These are phyloP conservation scores for Sthenelais limicola DNA, from an alignment of 2,888 invertebrate genomes.

Conservation along the genomic window DNA sequence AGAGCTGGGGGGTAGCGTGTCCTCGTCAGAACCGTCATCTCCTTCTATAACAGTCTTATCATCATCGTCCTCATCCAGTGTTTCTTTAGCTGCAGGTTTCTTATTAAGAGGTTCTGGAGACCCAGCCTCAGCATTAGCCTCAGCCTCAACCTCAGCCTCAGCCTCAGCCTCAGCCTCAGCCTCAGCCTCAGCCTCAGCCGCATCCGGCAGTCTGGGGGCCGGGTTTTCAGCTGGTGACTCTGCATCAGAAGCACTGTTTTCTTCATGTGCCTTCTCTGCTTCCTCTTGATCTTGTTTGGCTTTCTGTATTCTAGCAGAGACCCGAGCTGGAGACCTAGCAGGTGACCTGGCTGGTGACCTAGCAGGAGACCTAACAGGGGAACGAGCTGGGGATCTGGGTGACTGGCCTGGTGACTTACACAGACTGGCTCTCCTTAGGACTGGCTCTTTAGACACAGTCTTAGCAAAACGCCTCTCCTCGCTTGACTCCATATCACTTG, in stretches of 20 bases:
- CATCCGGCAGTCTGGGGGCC: too few species aligned
- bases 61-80: constrained; percentile 4
- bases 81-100: too few species aligned
- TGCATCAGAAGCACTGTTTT: neutral
- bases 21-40: constrained; percentile 16
- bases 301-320: neutral
- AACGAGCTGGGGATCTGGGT: constrained; percentile 4
- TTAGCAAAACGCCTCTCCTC: constrained; percentile 27
- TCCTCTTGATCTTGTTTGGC: neutral
- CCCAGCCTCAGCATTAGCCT: too few species aligned
- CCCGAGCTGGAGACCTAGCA: constrained; percentile 16
- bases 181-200: too few species aligned
- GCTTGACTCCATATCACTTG: constrained; percentile 14
- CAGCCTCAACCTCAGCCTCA: too few species aligned
- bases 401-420: constrained; percentile 11
- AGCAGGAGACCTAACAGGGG: constrained; percentile 7
- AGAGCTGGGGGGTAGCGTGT: constrained; percentile 6
- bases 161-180: too few species aligned
- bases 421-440: neutral
- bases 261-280: neutral
- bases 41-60: constrained; percentile 23
- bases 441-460: neutral
- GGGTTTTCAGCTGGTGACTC: too few species aligned
- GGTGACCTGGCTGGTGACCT: constrained; percentile 13
- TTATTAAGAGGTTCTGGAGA: too few species aligned